Evolutionary conservation across 2,888 invertebrate genomes (phyloP).

Genomic region (Thymelicus acteon): DNA sequence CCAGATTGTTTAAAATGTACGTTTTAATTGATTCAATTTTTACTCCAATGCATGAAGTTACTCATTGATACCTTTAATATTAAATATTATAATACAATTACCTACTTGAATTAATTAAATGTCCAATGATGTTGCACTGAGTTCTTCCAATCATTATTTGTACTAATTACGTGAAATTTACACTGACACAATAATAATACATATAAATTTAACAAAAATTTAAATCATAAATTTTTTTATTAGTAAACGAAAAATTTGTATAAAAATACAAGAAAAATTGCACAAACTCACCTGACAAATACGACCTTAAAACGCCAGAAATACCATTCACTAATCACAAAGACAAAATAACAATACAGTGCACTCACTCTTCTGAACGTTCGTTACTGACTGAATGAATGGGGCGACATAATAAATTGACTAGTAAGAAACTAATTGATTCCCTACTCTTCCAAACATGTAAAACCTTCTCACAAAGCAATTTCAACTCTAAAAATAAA

Average conservation of each 20-base stretch:
- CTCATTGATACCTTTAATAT: too few species aligned
- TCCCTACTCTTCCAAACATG: conserved; percentile 39
- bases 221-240: neutral
- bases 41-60: too few species aligned
- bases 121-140: too few species aligned
- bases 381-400: conserved; percentile 51
- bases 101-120: too few species aligned
- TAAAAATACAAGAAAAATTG: conserved; percentile 18
- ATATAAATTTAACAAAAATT: too few species aligned
- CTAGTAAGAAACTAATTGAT: conserved; percentile 48
- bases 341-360: conserved; percentile 25
- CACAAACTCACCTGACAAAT: conserved; percentile 23
- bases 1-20: too few species aligned
- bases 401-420: conserved; percentile 49
- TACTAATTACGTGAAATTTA: too few species aligned
- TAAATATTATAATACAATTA: too few species aligned
- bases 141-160: too few species aligned
- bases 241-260: neutral
- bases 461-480: neutral
- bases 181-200: too few species aligned
- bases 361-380: conserved; percentile 39
- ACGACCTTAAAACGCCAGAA: conserved; percentile 13
- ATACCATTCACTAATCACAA: conserved; percentile 24
- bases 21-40: too few species aligned
- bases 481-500: conserved; percentile 13